These are phyloP conservation scores for Pseudomugil gertrudae DNA, from an alignment of 2,797 vertebrate species.

Conservation along the genomic window DNA sequence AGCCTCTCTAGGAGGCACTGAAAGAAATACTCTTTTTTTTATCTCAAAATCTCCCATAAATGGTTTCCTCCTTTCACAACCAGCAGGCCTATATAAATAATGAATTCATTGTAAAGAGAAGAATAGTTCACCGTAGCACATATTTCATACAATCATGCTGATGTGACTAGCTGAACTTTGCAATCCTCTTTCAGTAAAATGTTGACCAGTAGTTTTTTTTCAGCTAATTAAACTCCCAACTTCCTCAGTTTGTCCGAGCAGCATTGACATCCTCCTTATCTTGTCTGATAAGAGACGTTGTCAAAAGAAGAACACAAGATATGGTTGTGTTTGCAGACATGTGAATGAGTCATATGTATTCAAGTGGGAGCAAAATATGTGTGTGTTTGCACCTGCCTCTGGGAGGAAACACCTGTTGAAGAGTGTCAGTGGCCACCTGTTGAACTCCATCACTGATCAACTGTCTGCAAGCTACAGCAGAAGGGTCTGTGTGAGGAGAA, in stretches of 20 bases:
- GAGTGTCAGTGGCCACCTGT: constrained; percentile 74
- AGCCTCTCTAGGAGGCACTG: too few relatives aligned
- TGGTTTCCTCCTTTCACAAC: too few relatives aligned
- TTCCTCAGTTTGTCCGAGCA: constrained; percentile 23
- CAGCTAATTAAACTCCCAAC: constrained; percentile 12
- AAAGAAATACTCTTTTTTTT: too few relatives aligned
- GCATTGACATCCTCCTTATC: constrained; percentile 47
- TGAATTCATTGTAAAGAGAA: too few relatives aligned
- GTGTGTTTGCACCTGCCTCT: constrained; percentile 70
- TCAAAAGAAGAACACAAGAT: constrained; percentile 54
- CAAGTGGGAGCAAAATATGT: constrained; percentile 24
- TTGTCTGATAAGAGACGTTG: constrained; percentile 47
- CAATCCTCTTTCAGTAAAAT: neutral
- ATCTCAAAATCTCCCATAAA: too few relatives aligned
- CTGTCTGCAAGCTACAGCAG: constrained; percentile 28
- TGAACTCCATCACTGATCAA: constrained; percentile 31
- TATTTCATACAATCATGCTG: too few relatives aligned
- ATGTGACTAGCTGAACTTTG: too few relatives aligned
- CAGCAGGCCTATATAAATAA: too few relatives aligned
- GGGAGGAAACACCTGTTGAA: constrained; percentile 75
- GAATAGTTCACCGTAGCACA: too few relatives aligned
- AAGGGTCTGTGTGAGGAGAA: constrained; percentile 13
- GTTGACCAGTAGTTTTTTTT: neutral
- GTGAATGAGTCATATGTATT: constrained; percentile 41
- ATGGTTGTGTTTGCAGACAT: constrained; percentile 26